Conservation (phyloP, 2,797 vertebrate species). For the Sternotherus odoratus region DNA sequence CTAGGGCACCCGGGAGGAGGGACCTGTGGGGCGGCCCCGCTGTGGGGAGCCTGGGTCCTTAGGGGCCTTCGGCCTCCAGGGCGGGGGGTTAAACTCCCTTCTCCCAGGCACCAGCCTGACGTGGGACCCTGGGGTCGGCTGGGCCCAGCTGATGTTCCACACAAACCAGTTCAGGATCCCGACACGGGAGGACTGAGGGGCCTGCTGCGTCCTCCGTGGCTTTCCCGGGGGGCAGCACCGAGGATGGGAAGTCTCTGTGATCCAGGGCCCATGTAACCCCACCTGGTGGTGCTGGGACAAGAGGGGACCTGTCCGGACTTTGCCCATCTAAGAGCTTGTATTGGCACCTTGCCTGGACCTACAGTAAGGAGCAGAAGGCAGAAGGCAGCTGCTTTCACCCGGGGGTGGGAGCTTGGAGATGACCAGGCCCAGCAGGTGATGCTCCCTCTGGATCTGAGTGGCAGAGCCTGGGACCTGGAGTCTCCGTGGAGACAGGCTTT, state of each 20-base stretch:
- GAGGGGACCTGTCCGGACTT: neutral
- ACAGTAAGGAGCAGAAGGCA: neutral
- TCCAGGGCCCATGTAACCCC: neutral
- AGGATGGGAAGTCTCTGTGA: neutral
- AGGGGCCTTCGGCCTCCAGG: no score
- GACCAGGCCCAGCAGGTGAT: neutral
- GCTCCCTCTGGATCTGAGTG: neutral
- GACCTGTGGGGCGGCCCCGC: neutral
- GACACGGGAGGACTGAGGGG: no score
- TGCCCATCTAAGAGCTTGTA: neutral
- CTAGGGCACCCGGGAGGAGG: rapidly evolving
- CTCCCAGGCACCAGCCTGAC: neutral
- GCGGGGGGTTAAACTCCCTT: no score
- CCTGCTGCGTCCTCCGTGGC: neutral
- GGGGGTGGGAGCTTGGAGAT: neutral
- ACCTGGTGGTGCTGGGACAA: neutral
- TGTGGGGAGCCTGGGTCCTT: neutral
- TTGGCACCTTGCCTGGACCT: neutral
- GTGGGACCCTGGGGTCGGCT: no score
- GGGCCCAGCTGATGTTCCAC: no score
- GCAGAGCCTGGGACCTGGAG: neutral
- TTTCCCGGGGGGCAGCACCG: no score
- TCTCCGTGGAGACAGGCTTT: neutral
- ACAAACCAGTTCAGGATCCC: neutral
- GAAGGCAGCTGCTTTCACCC: neutral